These are phyloP conservation scores for Bombus difficillimus DNA, from an alignment of 1,140 invertebrate genomes.

Conservation along the genomic window DNA sequence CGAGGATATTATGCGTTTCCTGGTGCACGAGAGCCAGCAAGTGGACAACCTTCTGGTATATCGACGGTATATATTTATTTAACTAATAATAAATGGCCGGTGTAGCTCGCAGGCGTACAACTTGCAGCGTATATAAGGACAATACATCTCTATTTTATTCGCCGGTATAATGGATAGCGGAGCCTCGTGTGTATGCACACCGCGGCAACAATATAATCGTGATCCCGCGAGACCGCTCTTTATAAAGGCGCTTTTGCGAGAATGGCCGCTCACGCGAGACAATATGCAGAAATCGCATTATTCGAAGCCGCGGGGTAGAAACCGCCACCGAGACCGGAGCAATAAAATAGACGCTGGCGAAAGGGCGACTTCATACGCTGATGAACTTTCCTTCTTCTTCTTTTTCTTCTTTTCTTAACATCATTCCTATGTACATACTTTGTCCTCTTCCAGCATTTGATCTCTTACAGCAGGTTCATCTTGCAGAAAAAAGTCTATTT, in stretches of 20 bases:
- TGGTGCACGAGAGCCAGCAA: background rate
- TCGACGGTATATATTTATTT: slow-evolving; percentile 50
- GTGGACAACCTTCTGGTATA: slow-evolving; percentile 12
- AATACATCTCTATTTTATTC: slow-evolving; percentile 76
- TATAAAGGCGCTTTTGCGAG: slow-evolving; percentile 59
- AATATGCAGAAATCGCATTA: slow-evolving; percentile 73
- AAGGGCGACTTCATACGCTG: slow-evolving; percentile 35
- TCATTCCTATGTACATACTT: background rate
- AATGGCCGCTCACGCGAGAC: slow-evolving; percentile 63
- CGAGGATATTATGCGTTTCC: slow-evolving; percentile 27
- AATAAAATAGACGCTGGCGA: slow-evolving; percentile 58
- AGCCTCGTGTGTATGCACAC: slow-evolving; percentile 34
- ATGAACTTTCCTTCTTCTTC: slow-evolving; percentile 37
- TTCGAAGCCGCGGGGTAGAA: slow-evolving; percentile 66
- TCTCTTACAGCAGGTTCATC: too few relatives aligned
- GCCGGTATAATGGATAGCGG: slow-evolving; percentile 69
- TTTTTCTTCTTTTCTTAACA: background rate
- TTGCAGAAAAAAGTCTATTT: too few relatives aligned
- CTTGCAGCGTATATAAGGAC: slow-evolving; percentile 69
- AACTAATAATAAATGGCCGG: slow-evolving; percentile 66
- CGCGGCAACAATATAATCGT: slow-evolving; percentile 73
- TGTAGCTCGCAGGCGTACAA: slow-evolving; percentile 60
- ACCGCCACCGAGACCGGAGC: slow-evolving; percentile 58
- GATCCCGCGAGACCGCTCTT: slow-evolving; percentile 60
- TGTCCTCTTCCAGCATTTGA: slow-evolving; percentile 1